Evolutionary conservation across 2,113 vertebrate species (phyloP), one percentile per base, ranked within the genome.

Genomic region (Psilopogon haemacephalus): DNA sequence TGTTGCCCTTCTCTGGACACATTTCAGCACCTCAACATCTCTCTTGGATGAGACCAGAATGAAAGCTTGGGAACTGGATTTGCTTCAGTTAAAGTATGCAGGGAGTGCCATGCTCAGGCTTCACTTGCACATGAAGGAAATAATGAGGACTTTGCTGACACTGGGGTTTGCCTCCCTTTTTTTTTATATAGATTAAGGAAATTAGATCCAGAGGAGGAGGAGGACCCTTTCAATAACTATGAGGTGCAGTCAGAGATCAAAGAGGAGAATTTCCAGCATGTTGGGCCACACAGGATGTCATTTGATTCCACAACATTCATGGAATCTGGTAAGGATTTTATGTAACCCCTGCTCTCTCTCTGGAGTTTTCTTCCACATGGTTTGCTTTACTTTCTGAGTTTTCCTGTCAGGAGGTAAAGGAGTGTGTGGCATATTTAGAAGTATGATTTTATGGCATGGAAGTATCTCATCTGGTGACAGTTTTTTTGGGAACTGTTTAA

Each of bases 161-260:
- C 2, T 56, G 33, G 3, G 0, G 32, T 62, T 89, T 77, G 3
- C 1, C 23, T 50, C 4, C 14, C 3, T 3, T 9, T 90, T 3
- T 9, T 90, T 86, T 88, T 35, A 69, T 32, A 35, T 67, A 99
- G 99, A 77, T 94, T 99, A 46, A 98, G 98, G 93, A 99, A 99
- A 91, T 97, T 99, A 91, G 98, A 99, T 93, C 98, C 98, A 1
- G 99, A 99, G 95, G 98, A 99, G 75, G 99, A 99, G 55, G 99
- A 99, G 8, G 99, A 99, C 86, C 97, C 98, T 79, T 98, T 99
- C 88, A 98, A 97, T 86, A 99, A 98, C 94, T 98, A 98, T 20
- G 99, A 99, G 74, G 86, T 98, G 2, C 98, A 97, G 52, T 98
- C 98, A 16, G 98, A 98, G 60, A 96, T 97, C 87, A 99, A 98